phyloP scores from a whole-genome alignment of 2,797 vertebrate genomes.

The Oreochromis grahami region DNA sequence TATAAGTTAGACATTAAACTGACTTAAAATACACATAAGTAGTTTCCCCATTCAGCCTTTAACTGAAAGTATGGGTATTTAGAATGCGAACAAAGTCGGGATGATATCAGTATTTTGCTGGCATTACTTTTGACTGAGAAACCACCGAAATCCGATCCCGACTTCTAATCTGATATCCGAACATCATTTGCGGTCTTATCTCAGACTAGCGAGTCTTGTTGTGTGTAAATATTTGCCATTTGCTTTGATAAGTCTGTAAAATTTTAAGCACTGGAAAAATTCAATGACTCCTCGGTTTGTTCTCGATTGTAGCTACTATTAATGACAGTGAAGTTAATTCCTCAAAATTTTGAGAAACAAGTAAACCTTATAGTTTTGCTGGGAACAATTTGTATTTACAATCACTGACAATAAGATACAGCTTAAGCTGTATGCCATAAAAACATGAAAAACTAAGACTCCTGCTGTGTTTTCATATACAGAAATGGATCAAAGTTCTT shows the following conservation, averaged over 20 bases:
- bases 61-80: background rate
- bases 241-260: background rate
- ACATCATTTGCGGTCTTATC: background rate
- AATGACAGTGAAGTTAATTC: background rate
- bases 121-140: constrained; percentile 15
- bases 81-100: background rate
- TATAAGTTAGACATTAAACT: background rate
- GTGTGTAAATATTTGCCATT: background rate
- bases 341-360: background rate
- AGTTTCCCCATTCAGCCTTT: background rate
- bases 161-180: background rate
- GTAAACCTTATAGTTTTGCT: background rate
- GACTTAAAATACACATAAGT: background rate
- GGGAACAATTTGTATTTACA: background rate
- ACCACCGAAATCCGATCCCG: background rate
- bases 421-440: rapidly evolving
- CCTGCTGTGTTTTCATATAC: background rate
- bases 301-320: background rate
- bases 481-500: background rate
- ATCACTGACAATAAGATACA: background rate
- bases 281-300: background rate
- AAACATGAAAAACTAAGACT: background rate
- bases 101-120: background rate
- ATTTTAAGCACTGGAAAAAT: background rate
- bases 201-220: background rate